Base-by-base conservation (phyloP, 2,113 vertebrate genomes). In the Scalopus aquaticus region DNA sequence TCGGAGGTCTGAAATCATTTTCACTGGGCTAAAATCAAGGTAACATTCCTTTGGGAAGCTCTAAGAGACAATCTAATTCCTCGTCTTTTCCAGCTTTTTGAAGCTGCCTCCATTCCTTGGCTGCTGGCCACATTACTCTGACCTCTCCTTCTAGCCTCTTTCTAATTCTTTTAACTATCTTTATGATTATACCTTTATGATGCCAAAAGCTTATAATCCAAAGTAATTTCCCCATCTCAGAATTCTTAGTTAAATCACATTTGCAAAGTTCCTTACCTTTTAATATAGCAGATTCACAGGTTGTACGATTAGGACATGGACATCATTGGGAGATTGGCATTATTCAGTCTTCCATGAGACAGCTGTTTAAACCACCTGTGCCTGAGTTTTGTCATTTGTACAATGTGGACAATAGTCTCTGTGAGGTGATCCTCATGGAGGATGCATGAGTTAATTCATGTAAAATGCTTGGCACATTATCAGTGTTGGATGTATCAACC, bases 1-100 rank as follows among this genome's bases (percentile, higher is more conserved):
- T 39, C n/a, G 82, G 46, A 90, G 84, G 39, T 64, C 22, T 56
- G 49, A 97, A 82, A 72, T 93, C 11, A 70, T 49, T 94, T 96
- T 93, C 72, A 88, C 6, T 82, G 37, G 15, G 32, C 65, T 84
- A 60, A 96, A 95, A 83, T 84, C 65, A 73, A 65, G 83, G 60
- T 44, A 58, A 42, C 7, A 54, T 82, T 94, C 35, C 37, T 94
- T 81, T 54, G 85, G 46, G 39, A 89, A 44, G 11, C 39, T 87
- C 24, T 51, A 85, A 39, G 37, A 28, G 64, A 91, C 12, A 79
- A 39, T 95, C n/a, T 70, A 17, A 78, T 81, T 83, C 7, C 44
- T 94, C 72, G 26, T 13, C 9, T 88, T 78, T 92, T 95, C 49
- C 39, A 51, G 22, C 19, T 87, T 94, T 62, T 90, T 56, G 26